These are phyloP conservation scores for Syngnathus scovelli DNA, from an alignment of 2,113 vertebrate species.

Conservation along the genomic window DNA sequence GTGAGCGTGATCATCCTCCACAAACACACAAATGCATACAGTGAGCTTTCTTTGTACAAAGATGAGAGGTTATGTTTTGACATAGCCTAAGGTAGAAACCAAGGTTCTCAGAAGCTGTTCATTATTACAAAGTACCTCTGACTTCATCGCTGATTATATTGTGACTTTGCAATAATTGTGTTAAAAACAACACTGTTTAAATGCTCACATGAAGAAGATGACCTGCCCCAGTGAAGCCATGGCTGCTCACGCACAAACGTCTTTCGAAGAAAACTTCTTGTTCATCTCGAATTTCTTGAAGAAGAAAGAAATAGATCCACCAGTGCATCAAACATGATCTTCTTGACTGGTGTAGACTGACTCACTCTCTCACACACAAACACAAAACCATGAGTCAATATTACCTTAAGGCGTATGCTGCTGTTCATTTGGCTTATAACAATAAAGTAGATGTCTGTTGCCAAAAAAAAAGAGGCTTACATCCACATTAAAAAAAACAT, in stretches of 20 bases:
- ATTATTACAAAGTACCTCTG: background rate
- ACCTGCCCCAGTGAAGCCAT: slow-evolving; percentile 48
- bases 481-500: background rate
- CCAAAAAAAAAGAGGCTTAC: background rate
- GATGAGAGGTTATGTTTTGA: background rate
- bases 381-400: slow-evolving; percentile 43
- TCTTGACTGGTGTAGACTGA: background rate
- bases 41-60: background rate
- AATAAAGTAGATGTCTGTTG: background rate
- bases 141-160: background rate
- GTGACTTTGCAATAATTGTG: background rate
- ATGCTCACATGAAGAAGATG: slow-evolving; percentile 47
- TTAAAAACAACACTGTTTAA: background rate
- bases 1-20: slow-evolving; percentile 55
- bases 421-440: background rate
- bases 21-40: background rate
- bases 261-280: background rate
- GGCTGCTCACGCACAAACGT: background rate
- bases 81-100: background rate
- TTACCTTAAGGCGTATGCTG: slow-evolving; percentile 47
- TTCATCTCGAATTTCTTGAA: background rate
- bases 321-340: background rate
- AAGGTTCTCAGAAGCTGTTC: background rate
- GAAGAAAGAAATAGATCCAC: background rate
- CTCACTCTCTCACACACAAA: background rate